Conservation (phyloP, 2,113 vertebrate species). For the Trogon surrucura region DNA sequence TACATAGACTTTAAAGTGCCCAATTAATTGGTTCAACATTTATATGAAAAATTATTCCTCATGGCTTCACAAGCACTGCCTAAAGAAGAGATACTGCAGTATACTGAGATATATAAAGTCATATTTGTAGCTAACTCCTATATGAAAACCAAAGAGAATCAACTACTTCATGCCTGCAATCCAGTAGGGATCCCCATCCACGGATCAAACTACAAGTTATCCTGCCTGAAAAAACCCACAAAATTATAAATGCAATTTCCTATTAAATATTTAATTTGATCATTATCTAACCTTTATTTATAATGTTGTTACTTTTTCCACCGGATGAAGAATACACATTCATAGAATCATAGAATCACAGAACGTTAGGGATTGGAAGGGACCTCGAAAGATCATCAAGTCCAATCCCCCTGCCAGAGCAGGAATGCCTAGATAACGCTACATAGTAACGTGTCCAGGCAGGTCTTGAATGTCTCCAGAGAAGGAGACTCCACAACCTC, state of each 20-base stretch:
- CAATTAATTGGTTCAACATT: not conserved
- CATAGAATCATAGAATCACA: too few relatives aligned
- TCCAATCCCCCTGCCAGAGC: too few relatives aligned
- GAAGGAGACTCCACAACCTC: too few relatives aligned
- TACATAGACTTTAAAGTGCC: not conserved
- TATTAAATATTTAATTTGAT: not conserved
- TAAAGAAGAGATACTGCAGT: not conserved
- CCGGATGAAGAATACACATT: not conserved
- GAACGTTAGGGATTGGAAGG: too few relatives aligned
- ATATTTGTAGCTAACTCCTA: not conserved
- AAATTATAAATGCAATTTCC: not conserved
- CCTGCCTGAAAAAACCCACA: not conserved
- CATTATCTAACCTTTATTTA: not conserved
- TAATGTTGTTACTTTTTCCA: not conserved
- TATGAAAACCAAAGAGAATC: not conserved
- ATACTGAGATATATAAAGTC: not conserved
- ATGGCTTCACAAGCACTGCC: not conserved
- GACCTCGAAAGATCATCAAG: too few relatives aligned
- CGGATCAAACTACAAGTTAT: not conserved
- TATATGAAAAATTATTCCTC: not conserved
- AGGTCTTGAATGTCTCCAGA: too few relatives aligned
- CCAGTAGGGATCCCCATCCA: not conserved
- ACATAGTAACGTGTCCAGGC: too few relatives aligned
- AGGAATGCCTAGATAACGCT: too few relatives aligned
- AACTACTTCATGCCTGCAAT: not conserved